Base-by-base conservation (phyloP, 2,113 vertebrate species). In the Mus spicilegus region DNA sequence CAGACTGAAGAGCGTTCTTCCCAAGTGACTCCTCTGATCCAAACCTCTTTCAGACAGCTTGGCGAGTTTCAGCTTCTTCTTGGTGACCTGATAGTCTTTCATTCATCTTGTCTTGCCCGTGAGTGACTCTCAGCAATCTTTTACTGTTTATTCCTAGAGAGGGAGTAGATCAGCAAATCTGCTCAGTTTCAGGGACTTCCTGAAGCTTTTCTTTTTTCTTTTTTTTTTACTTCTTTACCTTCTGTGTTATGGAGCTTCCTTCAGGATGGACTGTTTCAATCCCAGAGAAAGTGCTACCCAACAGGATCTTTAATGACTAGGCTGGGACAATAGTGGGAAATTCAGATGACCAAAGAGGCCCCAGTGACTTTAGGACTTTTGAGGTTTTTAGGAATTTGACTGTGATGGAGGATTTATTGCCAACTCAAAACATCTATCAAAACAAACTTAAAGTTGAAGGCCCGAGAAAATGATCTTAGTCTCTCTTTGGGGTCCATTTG, bases 361-460 rank as follows among this genome's bases (percentile, higher is more conserved):
- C 11, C 16, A 24, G 49, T 87, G 10, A 7, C 72, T 76, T 87
- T 22, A 2, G 90, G 65, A n/a, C 24, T 77, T 78, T 77, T n/a
- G 17, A 54, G 88, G 17, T 16, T 82, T 95, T 46, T 65, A 51
- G 90, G 28, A 72, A 16, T 82, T 61, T 39, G 93, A 86, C 42
- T 39, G 36, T 82, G 13, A 10, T 56, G 24, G 24, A 58, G 22
- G 20, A 51, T 49, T 93, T 39, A 12, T 51, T 73, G n/a, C 11
- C 39, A 76, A 36, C 10, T 10, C 36, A 87, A 82, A 72, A 19
- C 51, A 84, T 85, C 90, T 33, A 61, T 51, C 51, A 94, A 76
- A 81, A 51, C 65, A 80, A 94, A 49, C 72, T 87, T 85, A 65
- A 90, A 69, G 72, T 20, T 42, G 56, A 95, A 91, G 39, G 12